These are phyloP conservation scores for Tholera decimalis DNA, from an alignment of 2,888 invertebrate genomes.

Conservation along the genomic window DNA sequence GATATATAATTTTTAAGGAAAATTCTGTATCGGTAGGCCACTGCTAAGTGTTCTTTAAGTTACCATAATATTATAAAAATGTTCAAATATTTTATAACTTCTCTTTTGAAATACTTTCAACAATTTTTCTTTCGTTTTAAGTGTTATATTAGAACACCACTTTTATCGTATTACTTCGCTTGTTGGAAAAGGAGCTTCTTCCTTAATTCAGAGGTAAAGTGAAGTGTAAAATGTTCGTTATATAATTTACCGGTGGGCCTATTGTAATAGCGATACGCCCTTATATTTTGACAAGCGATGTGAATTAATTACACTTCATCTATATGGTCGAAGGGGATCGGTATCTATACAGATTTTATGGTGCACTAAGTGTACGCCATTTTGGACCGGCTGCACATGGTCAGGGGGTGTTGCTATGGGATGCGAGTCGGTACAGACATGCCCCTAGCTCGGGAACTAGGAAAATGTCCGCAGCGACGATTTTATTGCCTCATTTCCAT, in stretches of 20 bases:
- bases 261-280: slow-evolving; percentile 64
- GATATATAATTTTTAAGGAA: slow-evolving; percentile 43
- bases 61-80: slow-evolving; percentile 49
- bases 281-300: slow-evolving; percentile 71
- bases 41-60: slow-evolving; percentile 52
- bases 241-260: slow-evolving; percentile 66
- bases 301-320: slow-evolving; percentile 74
- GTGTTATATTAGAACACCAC: slow-evolving; percentile 46
- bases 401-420: slow-evolving; percentile 69
- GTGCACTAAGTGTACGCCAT: slow-evolving; percentile 78
- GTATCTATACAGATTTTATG: slow-evolving; percentile 75
- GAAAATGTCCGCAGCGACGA: slow-evolving; percentile 60
- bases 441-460: slow-evolving; percentile 37
- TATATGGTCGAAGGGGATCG: slow-evolving; percentile 62
- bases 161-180: slow-evolving; percentile 43
- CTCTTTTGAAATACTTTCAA: slow-evolving; percentile 49
- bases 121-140: slow-evolving; percentile 41
- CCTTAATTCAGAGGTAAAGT: slow-evolving; percentile 43
- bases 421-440: too few relatives aligned
- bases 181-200: slow-evolving; percentile 38
- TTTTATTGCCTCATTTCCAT: slow-evolving; percentile 61
- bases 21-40: slow-evolving; percentile 30
- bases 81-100: slow-evolving; percentile 52
- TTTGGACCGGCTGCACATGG: slow-evolving; percentile 73
- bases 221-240: slow-evolving; percentile 66